phyloP scores from a whole-genome alignment of 2,113 vertebrate genomes.

The Aldabrachelys gigantea region DNA sequence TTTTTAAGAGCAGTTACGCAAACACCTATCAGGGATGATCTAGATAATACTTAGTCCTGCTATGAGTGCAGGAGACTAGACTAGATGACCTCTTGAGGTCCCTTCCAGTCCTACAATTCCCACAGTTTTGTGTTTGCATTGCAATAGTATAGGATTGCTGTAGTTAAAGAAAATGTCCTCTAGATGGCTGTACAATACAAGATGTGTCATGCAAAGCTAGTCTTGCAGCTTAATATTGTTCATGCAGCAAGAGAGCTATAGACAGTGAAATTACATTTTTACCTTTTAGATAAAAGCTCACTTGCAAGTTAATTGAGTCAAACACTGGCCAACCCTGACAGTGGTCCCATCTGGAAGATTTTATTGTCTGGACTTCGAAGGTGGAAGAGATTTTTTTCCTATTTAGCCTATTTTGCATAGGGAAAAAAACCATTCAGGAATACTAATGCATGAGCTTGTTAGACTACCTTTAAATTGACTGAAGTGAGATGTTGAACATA shows the following conservation, averaged over 20 bases:
- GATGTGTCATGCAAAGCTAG: background rate
- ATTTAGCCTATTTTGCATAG: background rate
- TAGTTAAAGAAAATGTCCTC: constrained; percentile 8
- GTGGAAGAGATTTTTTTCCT: background rate
- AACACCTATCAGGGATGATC: too few species aligned
- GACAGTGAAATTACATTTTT: background rate
- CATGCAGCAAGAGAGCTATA: background rate
- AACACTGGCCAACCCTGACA: constrained; percentile 7
- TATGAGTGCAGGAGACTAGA: too few species aligned
- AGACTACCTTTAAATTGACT: background rate
- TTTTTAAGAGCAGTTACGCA: too few species aligned
- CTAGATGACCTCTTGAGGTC: too few species aligned
- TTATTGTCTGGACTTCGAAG: background rate
- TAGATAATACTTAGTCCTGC: too few species aligned
- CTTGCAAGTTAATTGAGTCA: background rate
- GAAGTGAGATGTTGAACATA: background rate
- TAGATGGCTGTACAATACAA: constrained; percentile 71
- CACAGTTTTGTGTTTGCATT: background rate
- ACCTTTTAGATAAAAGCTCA: background rate
- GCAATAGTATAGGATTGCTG: rapidly evolving
- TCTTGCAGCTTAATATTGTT: background rate
- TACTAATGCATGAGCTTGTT: background rate
- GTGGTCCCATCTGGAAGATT: background rate
- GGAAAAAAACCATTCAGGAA: background rate
- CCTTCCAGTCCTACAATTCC: too few species aligned